A percentile compares a stretch with the other conserved stretches of the same genome.
phyloP scores from a whole-genome alignment of 2,113 vertebrate species.

The Hypocryptadius cinnamomeus region DNA sequence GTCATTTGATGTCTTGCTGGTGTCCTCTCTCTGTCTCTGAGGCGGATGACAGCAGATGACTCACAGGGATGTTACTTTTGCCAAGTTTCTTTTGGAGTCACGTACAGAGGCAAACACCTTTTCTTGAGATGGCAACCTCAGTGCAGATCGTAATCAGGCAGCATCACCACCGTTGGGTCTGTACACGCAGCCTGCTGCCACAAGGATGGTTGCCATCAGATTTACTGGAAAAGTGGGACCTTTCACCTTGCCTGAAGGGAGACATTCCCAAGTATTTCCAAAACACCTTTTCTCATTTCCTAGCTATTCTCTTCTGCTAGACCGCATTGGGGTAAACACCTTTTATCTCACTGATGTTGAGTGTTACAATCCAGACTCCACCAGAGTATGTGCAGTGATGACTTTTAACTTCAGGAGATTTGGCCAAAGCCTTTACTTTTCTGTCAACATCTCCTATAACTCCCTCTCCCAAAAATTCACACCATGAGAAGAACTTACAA shows the following conservation, averaged over 20 bases:
- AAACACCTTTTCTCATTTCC: slow-evolving; percentile 58
- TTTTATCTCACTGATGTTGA: slow-evolving; percentile 18
- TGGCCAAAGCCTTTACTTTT: not conserved
- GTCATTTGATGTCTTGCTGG: not conserved
- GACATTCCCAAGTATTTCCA: slow-evolving; percentile 37
- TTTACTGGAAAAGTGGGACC: slow-evolving; percentile 30
- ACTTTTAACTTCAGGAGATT: not conserved
- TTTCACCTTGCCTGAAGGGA: slow-evolving; percentile 39
- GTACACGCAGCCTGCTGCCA: slow-evolving; percentile 31
- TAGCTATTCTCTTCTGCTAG: slow-evolving; percentile 9
- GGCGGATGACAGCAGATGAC: not conserved
- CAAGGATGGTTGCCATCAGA: not conserved
- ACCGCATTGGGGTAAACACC: slow-evolving; percentile 7
- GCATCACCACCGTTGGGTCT: slow-evolving; percentile 26
- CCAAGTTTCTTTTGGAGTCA: slow-evolving; percentile 25
- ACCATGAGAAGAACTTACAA: not conserved
- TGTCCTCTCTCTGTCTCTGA: not conserved
- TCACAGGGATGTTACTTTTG: not conserved
- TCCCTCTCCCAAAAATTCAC: not conserved
- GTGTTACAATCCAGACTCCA: not conserved
- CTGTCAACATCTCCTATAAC: not conserved
- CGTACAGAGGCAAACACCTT: not conserved
- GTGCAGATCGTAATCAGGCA: not conserved
- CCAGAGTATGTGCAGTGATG: not conserved
- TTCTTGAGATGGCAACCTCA: slow-evolving; percentile 10